A percentile compares a stretch with the other conserved stretches of the same genome.
These are phyloP conservation scores for Thalassarche chlororhynchos DNA, from an alignment of 2,113 vertebrate species.

Conservation along the genomic window DNA sequence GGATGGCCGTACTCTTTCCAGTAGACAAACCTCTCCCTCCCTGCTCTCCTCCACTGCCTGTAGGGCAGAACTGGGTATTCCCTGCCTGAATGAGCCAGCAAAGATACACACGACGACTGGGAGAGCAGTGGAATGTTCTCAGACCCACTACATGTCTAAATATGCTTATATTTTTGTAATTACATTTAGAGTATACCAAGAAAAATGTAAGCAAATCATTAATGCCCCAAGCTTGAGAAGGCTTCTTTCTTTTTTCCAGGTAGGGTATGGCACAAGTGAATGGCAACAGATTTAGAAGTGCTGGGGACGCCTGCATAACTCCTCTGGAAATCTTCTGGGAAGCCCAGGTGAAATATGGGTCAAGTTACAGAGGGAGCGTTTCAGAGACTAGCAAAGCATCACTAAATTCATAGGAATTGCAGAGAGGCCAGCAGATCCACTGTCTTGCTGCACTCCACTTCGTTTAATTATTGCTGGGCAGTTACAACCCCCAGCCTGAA, in stretches of 20 bases:
- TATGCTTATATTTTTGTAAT: background rate
- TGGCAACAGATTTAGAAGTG: background rate
- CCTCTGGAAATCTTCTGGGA: background rate
- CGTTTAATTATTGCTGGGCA: background rate
- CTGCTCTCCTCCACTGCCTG: background rate
- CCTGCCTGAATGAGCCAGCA: background rate
- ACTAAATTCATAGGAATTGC: background rate
- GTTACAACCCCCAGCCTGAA: background rate
- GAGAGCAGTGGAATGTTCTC: background rate
- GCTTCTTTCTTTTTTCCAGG: background rate
- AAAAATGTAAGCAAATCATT: background rate
- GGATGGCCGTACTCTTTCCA: background rate
- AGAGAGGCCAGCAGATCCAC: background rate
- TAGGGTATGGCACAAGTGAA: background rate
- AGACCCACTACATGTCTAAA: background rate
- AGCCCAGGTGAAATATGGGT: background rate
- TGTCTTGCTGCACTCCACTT: background rate
- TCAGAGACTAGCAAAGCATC: background rate
- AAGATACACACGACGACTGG: rapidly evolving
- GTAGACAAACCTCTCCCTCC: background rate
- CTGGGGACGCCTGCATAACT: background rate
- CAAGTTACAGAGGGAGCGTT: background rate
- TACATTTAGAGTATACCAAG: background rate
- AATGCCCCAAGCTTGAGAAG: background rate
- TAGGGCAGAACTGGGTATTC: background rate